These are phyloP conservation scores for Picathartes gymnocephalus DNA, from an alignment of 2,113 vertebrate species.

Conservation along the genomic window DNA sequence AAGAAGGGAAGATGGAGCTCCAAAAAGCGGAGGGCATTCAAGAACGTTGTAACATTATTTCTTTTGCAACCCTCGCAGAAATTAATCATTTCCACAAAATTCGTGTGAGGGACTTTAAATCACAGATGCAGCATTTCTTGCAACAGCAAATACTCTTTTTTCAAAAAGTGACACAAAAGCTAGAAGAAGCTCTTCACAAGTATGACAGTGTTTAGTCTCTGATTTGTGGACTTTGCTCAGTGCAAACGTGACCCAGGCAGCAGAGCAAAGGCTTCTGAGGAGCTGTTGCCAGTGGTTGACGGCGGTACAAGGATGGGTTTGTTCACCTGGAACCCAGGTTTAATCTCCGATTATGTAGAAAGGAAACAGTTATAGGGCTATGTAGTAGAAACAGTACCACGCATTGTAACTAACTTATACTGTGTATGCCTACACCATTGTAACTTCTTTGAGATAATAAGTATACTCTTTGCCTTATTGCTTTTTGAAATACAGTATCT, in stretches of 20 bases:
- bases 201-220: slow-evolving; percentile 86
- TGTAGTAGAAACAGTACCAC: slow-evolving; percentile 76
- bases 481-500: slow-evolving; percentile 73
- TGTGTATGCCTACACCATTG: slow-evolving; percentile 80
- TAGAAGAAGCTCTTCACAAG: slow-evolving; percentile 93
- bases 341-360: slow-evolving; percentile 64
- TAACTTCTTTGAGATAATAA: slow-evolving; percentile 75
- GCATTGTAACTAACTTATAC: slow-evolving; percentile 79
- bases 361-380: slow-evolving; percentile 70
- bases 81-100: slow-evolving; percentile 98
- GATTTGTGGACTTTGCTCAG: slow-evolving; percentile 1
- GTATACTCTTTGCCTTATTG: slow-evolving; percentile 83
- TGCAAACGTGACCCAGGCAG: neutral
- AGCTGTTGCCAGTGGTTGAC: slow-evolving; percentile 56
- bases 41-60: slow-evolving; percentile 98
- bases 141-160: slow-evolving; percentile 96
- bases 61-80: slow-evolving; percentile 95
- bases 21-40: slow-evolving; percentile 89
- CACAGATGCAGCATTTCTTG: slow-evolving; percentile 96
- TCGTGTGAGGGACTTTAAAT: slow-evolving; percentile 92
- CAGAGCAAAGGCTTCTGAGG: slow-evolving; percentile 52
- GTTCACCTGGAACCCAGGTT: slow-evolving; percentile 23
- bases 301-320: slow-evolving; percentile 67
- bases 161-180: slow-evolving; percentile 92
- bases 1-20: slow-evolving; percentile 97